Conservation (phyloP, 2,888 invertebrate genomes). For the Ditylenchus weischeri region DNA sequence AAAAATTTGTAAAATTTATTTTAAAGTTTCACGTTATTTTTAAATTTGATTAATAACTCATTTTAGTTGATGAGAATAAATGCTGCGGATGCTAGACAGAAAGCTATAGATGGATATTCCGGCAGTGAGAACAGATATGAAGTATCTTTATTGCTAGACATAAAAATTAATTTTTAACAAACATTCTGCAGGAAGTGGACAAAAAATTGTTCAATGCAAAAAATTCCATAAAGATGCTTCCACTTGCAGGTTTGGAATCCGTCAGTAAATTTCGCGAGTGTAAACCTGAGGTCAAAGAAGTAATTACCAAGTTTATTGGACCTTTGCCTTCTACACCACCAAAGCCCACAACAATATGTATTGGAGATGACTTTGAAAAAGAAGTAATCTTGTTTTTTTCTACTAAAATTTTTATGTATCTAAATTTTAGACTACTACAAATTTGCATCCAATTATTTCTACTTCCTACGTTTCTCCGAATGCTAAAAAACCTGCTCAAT, state of each 20-base stretch:
- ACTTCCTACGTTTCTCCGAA: not conserved
- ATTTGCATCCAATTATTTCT: not conserved
- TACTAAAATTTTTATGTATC: no score
- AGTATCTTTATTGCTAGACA: not conserved
- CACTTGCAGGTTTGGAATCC: conserved; percentile 28
- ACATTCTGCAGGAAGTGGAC: conserved; percentile 29
- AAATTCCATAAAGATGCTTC: conserved; percentile 22
- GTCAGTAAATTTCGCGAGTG: conserved; percentile 23
- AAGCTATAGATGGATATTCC: conserved; percentile 32
- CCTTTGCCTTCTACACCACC: conserved; percentile 25
- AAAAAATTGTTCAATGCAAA: conserved; percentile 25
- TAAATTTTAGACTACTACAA: no score
- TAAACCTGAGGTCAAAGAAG: not conserved
- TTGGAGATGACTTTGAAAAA: not conserved
- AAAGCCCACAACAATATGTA: conserved; percentile 7
- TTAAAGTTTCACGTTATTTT: not conserved
- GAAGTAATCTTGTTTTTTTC: no score
- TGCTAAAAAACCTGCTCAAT: conserved; percentile 22
- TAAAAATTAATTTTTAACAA: not conserved
- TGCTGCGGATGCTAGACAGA: conserved; percentile 33
- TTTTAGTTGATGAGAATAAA: conserved; percentile 36
- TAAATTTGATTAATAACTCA: not conserved
- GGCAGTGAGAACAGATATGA: conserved; percentile 14
- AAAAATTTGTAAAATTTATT: no score
- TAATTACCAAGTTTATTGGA: not conserved